Percentiles rank a stretch among this genome's conserved stretches.
Conservation (phyloP, 2,113 vertebrate genomes). For the Stomatorhinus ivindoensis region DNA sequence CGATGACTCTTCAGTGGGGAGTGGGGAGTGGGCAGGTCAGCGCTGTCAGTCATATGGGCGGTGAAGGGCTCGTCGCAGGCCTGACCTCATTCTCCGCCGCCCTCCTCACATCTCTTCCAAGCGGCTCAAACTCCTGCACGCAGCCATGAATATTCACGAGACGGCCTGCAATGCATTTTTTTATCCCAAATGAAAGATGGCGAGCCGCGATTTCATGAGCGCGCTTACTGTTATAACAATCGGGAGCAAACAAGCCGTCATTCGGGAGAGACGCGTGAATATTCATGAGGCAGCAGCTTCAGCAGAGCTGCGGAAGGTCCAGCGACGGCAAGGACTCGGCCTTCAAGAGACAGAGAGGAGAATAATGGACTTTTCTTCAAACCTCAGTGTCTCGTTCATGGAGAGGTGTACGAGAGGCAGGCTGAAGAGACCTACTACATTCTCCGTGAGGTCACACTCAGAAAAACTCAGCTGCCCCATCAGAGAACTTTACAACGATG, state of each 20-base stretch:
- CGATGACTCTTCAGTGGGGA: constrained; percentile 33
- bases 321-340: background rate
- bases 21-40: constrained; percentile 29
- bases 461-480: background rate
- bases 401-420: background rate
- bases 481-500: background rate
- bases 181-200: background rate
- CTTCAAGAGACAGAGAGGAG: background rate
- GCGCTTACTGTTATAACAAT: background rate
- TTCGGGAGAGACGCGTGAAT: background rate
- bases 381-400: background rate
- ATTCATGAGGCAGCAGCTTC: background rate
- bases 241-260: background rate
- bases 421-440: background rate
- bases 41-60: constrained; percentile 35
- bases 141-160: constrained; percentile 12
- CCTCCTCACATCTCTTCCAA: background rate
- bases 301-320: background rate
- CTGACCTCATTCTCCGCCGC: background rate
- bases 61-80: constrained; percentile 2
- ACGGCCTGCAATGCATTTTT: background rate
- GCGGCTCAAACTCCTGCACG: background rate
- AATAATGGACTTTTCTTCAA: background rate
- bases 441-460: background rate
- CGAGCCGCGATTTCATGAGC: background rate